Evolutionary conservation across 1,140 invertebrate species (phyloP).

Genomic region (Nebria ingens): DNA sequence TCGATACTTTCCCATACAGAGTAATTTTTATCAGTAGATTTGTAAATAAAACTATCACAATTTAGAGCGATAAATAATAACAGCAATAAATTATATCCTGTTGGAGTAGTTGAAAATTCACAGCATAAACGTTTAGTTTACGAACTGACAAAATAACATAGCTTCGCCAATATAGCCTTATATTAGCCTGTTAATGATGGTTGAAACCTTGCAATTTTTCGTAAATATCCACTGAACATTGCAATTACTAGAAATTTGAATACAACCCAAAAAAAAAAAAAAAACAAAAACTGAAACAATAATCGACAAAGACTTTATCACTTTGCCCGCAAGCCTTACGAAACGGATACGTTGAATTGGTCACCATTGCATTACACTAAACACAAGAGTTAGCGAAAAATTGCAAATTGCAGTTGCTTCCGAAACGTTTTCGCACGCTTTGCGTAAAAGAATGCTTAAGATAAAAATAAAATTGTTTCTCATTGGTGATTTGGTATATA

Average conservation of each 20-base stretch:
- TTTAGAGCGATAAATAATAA: too few relatives aligned
- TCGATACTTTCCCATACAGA: too few relatives aligned
- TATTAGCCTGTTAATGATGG: not conserved
- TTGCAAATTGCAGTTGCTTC: constrained; percentile 1
- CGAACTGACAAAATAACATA: constrained; percentile 1
- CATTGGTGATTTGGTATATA: constrained; percentile 7
- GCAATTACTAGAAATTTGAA: not conserved
- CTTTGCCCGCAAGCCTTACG: not conserved
- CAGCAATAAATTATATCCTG: too few relatives aligned
- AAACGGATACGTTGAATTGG: not conserved
- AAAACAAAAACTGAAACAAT: not conserved
- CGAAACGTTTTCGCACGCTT: constrained; percentile 4
- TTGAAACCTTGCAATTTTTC: not conserved
- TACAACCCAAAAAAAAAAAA: not conserved
- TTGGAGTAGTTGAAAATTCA: too few relatives aligned
- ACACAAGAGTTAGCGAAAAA: not conserved
- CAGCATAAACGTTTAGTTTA: too few relatives aligned
- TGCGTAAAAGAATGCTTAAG: not conserved
- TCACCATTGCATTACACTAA: not conserved
- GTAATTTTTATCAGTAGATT: too few relatives aligned
- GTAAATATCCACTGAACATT: not conserved
- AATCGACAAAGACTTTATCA: not conserved
- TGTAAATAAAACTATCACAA: too few relatives aligned
- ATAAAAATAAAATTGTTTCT: not conserved
- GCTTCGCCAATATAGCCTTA: not conserved